Evolutionary conservation across 2,797 vertebrate species (phyloP), one percentile per base, ranked within the genome.

Genomic region (Cynopterus sphinx): DNA sequence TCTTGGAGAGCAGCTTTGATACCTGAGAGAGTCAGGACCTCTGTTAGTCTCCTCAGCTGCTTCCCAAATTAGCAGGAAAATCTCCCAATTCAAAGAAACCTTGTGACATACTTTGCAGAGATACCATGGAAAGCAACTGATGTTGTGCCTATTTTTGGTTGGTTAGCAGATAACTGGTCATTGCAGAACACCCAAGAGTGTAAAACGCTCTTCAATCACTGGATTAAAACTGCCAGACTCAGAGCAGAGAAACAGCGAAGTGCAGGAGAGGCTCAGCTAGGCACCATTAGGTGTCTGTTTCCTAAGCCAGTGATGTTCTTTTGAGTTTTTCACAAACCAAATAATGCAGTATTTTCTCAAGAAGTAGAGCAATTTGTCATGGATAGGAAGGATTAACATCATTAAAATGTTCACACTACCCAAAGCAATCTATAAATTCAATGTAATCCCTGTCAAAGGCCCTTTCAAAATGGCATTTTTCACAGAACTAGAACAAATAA

Each of bases 11-110:
- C 33, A 67, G 12, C 31, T 8, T 63, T 87, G 94, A 74, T 73
- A 41, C 0, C 2, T 51, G 15, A n/a, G 55, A 67, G 0, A 87
- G 36, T 15, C n/a, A 5, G 91, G 43, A 43, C 53, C 68, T 70
- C 63, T n/a, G 31, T 86, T 39, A 26, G 63, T 39, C 82, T 86
- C 21, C 57, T 97, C 3, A 0, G 24, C 49, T 61, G 63, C 46
- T 91, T 95, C 75, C 75, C 71, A 91, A 95, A 81, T 96, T 87
- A 97, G 88, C 96, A 95, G 88, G 78, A 93, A 82, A 95, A 92
- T 79, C 91, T 97, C 82, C 93, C 67, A n/a, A 59, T 95, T 92
- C n/a, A 94, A 96, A 97, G 49, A 53, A 92, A 71, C 31, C 82
- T 91, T 71, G 0, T 97, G 57, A 89, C 75, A 92, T 36, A 83